Evolutionary conservation across 2,113 vertebrate genomes (phyloP), one percentile per base, ranked within the genome.

Genomic region (Camarhynchus parvulus): DNA sequence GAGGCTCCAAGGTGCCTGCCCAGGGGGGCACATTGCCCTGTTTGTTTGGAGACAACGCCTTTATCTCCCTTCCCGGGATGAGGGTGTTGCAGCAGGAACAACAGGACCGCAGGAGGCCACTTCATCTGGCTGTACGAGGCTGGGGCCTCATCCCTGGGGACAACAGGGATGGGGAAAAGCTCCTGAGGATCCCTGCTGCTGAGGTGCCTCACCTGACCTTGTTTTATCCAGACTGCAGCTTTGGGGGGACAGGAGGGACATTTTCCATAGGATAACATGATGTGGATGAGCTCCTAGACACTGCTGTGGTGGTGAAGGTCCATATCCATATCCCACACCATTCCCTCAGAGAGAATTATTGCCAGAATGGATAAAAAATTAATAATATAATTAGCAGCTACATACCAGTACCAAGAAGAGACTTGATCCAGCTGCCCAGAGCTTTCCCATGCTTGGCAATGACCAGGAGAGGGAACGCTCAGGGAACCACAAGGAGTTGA

Each of bases 11-110:
- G 97, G 96, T 95, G 96, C 95, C 96, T 52, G 90, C 89, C 94
- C 91, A 64, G 95, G 87, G 96, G 96, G 84, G 46, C 93, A 97
- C 97, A 97, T 95, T 95, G 96, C 94, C 87, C 86, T 33, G 93
- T 97, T 97, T 97, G 97, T 97, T 94, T 81, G 93, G 88, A 94
- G 94, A 94, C 87, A 94, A 92, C 72, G 67, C 90, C 75, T 92
- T 83, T 90, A 84, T 89, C 94, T 96, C 77, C 80, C 49, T 68
- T 37, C 64, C 74, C 4, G 76, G 56, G 25, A 42, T 9, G 28
- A 81, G 95, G 73, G 41, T 37, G 47, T 4, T 15, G 77, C 49
- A 83, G 72, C 56, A 75, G 37, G 62, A 41, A 90, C 58, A 68
- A 44, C 20, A 27, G 62, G 61, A 81, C 18, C 16, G 8, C 18